Conservation (phyloP, 92 coral and sea anemone species). For the Palythoa heliodiscus region DNA sequence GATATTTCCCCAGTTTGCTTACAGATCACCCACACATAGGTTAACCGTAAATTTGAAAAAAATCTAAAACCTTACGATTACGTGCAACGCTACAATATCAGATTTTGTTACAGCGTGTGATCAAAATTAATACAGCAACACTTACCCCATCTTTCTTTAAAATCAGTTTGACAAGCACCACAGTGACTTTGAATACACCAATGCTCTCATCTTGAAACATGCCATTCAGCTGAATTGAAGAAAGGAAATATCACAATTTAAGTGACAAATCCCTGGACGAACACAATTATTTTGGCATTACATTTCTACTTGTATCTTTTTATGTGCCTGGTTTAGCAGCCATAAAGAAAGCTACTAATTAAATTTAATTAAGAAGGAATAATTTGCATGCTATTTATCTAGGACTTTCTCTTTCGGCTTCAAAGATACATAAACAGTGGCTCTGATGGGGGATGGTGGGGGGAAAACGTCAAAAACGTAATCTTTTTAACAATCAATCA, state of each 20-base stretch:
- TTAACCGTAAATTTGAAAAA: too few relatives aligned
- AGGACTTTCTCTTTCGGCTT: too few relatives aligned
- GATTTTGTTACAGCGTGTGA: neutral
- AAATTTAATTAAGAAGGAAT: too few relatives aligned
- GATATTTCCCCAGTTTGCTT: too few relatives aligned
- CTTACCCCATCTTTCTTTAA: conserved; percentile 75
- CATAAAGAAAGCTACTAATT: too few relatives aligned
- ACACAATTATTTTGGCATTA: neutral
- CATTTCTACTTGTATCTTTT: neutral
- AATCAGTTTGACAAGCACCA: conserved; percentile 67
- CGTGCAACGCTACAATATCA: too few relatives aligned
- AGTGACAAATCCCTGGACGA: neutral
- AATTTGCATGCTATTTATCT: too few relatives aligned
- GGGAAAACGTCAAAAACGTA: too few relatives aligned
- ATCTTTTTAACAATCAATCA: too few relatives aligned
- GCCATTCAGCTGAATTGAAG: conserved; percentile 57
- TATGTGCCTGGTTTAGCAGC: neutral
- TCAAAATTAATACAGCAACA: neutral
- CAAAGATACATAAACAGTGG: too few relatives aligned
- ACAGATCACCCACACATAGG: too few relatives aligned
- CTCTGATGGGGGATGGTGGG: too few relatives aligned
- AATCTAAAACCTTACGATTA: neutral
- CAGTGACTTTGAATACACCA: conserved; percentile 68
- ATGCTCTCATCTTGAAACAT: conserved; percentile 81
- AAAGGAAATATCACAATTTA: neutral